Conservation (phyloP, 2,797 vertebrate species). For the Nyctibius grandis region DNA sequence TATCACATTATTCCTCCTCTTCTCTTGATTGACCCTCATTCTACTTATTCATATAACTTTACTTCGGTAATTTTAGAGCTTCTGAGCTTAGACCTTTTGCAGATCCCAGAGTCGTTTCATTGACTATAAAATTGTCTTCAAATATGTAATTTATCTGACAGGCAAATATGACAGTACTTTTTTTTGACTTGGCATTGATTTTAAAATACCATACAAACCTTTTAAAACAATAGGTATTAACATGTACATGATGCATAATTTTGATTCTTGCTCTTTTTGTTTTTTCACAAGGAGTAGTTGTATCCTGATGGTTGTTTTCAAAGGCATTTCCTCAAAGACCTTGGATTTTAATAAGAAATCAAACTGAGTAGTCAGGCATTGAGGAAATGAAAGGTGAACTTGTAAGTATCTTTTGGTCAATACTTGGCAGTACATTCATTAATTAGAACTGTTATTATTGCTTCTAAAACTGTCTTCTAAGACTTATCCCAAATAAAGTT, state of each 20-base stretch:
- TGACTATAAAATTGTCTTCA: not conserved
- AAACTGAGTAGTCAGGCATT: slow-evolving; percentile 5
- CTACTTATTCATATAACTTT: not conserved
- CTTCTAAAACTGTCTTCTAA: not conserved
- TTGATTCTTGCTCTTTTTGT: not conserved
- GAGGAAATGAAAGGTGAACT: slow-evolving; percentile 33
- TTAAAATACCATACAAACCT: not conserved
- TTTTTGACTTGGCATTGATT: not conserved
- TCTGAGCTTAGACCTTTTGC: not conserved
- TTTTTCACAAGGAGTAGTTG: not conserved
- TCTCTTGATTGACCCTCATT: not conserved
- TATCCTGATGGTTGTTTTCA: not conserved
- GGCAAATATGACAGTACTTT: not conserved
- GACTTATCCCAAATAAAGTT: not conserved
- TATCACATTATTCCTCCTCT: not conserved
- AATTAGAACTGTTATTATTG: slow-evolving; percentile 32
- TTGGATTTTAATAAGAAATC: slow-evolving; percentile 23
- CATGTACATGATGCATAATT: not conserved
- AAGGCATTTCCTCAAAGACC: not conserved
- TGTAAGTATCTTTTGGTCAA: slow-evolving; percentile 28
- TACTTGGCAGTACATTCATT: slow-evolving; percentile 5
- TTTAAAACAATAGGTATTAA: not conserved
- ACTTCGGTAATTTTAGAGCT: not conserved
- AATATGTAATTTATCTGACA: not conserved
- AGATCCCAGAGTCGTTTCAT: not conserved